Base-by-base conservation (phyloP, 2,888 invertebrate species). In the Agriopis marginaria region DNA sequence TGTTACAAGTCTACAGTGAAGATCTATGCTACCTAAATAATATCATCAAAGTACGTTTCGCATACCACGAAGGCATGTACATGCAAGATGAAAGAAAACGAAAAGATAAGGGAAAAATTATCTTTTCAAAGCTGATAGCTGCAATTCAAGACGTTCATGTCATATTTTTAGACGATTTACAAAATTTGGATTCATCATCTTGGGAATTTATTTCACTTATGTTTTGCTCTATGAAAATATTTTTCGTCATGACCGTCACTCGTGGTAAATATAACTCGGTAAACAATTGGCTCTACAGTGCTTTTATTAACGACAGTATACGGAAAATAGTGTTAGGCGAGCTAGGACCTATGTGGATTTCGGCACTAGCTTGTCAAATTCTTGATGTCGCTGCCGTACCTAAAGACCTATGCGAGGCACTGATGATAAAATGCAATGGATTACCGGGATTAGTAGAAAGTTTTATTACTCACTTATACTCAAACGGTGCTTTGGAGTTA, bases 281-380 rank as follows among this genome's bases (percentile, higher is more conserved):
- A 7, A 89, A 89, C 56, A 82, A 78, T 70, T 94, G 94, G 89
- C 85, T 94, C 14, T 95, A 93, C 76, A 84, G 81, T 71, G 86
- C 93, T 3, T 92, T 94, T 74, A 86, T 90, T 51, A 87, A 88
- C 64, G 82, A 81, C 65, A 86, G 81, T 62, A 84, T 95, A 56
- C 89, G 91, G 75, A 92, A 94, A 83, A 89, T 92, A 51, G 82
- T 88, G 6, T 78, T 96, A 62, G 83, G 83, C 0, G 91, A 94
- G 14, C 77, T 96, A 63, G 77, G 87, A 39, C 68, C 84, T 0
- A 75, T 82, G 3, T 89, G 89, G 83, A 86, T 95, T 55, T 86
- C 95, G 0, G 85, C 94, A 40, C 86, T 96, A 42, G 95, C 95
- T 42, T 96, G 96, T 75, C 95, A 96, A 86, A 92, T 96, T 78